Evolutionary conservation across 2,797 vertebrate genomes (phyloP).

Genomic region (Orestias chungarensis): DNA sequence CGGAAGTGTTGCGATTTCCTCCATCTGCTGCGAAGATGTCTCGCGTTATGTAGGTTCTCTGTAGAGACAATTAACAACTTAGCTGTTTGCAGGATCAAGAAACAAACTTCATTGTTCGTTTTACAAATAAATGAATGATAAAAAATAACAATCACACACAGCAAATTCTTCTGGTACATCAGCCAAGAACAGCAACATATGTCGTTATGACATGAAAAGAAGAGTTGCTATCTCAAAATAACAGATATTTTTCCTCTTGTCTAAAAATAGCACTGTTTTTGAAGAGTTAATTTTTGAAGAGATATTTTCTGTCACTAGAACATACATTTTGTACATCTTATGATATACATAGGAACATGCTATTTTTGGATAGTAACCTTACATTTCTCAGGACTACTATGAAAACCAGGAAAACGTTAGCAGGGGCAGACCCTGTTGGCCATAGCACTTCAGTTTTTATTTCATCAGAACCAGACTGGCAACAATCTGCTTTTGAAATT

Average conservation of each 20-base stretch:
- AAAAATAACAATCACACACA: not conserved
- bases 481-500: no score
- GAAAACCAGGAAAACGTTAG: no score
- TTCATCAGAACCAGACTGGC: no score
- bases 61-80: constrained; percentile 23
- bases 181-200: not conserved
- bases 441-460: no score
- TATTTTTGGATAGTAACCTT: no score
- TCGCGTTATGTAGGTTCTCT: constrained; percentile 84
- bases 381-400: no score
- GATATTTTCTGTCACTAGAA: no score
- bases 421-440: no score
- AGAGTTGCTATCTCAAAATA: not conserved
- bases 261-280: not conserved
- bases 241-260: not conserved
- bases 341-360: no score
- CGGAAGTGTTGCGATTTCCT: constrained; percentile 86
- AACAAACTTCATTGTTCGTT: not conserved
- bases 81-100: constrained; percentile 1
- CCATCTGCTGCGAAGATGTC: constrained; percentile 85
- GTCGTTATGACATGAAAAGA: not conserved
- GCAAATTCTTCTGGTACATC: not conserved
- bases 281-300: no score
- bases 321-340: no score
- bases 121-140: no score